These are phyloP conservation scores for Solea senegalensis DNA, from an alignment of 2,113 vertebrate genomes.

Conservation along the genomic window DNA sequence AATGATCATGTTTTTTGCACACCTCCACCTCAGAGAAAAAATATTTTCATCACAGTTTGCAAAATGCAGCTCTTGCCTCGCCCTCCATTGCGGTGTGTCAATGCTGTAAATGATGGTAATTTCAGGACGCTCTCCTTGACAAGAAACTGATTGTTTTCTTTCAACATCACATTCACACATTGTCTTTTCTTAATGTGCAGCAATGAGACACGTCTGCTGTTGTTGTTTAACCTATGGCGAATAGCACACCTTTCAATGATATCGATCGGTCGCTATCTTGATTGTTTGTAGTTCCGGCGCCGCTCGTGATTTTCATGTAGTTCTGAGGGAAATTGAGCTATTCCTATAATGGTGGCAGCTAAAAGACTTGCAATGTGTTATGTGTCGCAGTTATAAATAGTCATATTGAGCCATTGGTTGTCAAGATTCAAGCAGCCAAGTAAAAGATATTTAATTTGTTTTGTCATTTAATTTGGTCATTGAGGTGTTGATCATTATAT, in stretches of 20 bases:
- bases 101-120: conserved; percentile 76
- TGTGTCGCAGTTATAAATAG: conserved; percentile 12
- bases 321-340: conserved; percentile 50
- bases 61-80: conserved; percentile 40
- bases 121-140: conserved; percentile 73
- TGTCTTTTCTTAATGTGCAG: conserved; percentile 68
- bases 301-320: conserved; percentile 38
- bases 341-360: conserved; percentile 31
- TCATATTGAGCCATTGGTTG: conserved; percentile 20
- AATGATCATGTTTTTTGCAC: conserved; percentile 28
- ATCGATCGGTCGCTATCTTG: conserved; percentile 65
- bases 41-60: conserved; percentile 38
- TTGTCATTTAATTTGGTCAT: conserved; percentile 34
- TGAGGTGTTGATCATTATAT: conserved; percentile 30
- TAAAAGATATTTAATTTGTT: conserved; percentile 24
- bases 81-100: conserved; percentile 39
- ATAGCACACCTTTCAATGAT: conserved; percentile 60
- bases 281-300: conserved; percentile 52
- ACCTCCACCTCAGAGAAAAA: conserved; percentile 22
- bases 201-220: conserved; percentile 64
- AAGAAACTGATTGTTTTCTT: conserved; percentile 70
- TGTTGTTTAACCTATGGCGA: conserved; percentile 76
- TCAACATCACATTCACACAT: conserved; percentile 66
- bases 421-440: conserved; percentile 27
- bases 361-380: conserved; percentile 25